Percentiles rank a stretch among this genome's conserved stretches.
Conservation (phyloP, 2,797 vertebrate genomes). For the Amblyraja radiata region DNA sequence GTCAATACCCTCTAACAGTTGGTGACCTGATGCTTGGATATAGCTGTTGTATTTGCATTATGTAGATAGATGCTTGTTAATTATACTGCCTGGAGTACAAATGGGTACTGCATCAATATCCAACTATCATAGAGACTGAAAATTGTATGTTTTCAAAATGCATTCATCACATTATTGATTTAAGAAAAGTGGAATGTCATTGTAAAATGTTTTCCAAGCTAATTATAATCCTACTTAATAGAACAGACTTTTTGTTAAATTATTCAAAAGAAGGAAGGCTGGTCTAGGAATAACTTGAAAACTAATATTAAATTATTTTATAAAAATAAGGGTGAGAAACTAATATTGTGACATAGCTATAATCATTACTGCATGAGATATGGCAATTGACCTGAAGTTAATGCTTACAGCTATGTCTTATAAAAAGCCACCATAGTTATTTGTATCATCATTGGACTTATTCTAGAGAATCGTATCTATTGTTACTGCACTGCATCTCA, state of each 20-base stretch:
- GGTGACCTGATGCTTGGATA: neutral
- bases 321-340: neutral
- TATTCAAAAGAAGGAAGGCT: neutral
- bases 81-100: no score
- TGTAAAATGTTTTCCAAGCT: neutral
- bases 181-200: neutral
- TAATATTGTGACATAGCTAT: neutral
- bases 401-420: neutral
- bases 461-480: neutral
- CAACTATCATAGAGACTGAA: neutral
- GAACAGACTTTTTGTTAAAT: neutral
- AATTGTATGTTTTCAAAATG: neutral
- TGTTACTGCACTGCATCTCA: no score
- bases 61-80: neutral
- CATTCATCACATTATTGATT: neutral
- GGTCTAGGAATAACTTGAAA: neutral
- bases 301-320: neutral
- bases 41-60: neutral
- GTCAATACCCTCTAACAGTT: neutral
- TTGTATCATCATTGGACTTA: neutral
- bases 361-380: neutral
- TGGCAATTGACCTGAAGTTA: neutral
- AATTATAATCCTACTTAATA: neutral
- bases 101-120: neutral
- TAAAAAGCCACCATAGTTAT: neutral